Evolutionary conservation across 1,140 invertebrate genomes (phyloP).

Genomic region (Halesus radiatus): DNA sequence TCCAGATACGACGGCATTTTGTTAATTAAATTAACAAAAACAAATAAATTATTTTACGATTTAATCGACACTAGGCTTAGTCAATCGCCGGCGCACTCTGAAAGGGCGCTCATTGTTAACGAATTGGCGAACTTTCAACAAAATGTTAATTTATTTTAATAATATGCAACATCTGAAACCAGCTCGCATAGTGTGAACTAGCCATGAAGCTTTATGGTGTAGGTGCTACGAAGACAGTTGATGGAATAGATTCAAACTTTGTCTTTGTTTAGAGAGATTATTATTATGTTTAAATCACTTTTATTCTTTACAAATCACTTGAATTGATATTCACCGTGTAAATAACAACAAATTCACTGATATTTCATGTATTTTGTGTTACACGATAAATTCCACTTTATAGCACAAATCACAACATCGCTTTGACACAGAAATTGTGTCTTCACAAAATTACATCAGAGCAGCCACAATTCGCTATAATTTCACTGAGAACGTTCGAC

Average conservation of each 20-base stretch:
- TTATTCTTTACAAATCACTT: conserved; percentile 7
- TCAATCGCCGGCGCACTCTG: neutral
- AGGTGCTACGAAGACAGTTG: neutral
- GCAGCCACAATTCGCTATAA: neutral
- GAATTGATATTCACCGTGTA: conserved; percentile 13
- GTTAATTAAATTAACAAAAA: conserved; percentile 9
- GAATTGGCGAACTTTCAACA: conserved; percentile 15
- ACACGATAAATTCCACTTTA: neutral
- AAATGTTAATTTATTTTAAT: neutral
- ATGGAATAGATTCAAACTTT: neutral
- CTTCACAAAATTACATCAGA: conserved; percentile 45
- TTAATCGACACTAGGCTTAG: neutral
- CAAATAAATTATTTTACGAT: neutral
- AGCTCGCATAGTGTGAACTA: too few relatives aligned
- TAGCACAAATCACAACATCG: conserved; percentile 12
- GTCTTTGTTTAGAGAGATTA: neutral
- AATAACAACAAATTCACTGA: conserved; percentile 29
- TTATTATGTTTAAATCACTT: neutral
- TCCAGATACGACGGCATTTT: conserved; percentile 32
- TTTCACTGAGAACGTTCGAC: conserved; percentile 6
- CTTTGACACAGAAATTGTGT: conserved; percentile 29
- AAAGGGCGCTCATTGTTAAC: neutral
- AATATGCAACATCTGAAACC: too few relatives aligned
- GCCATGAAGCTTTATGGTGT: too few relatives aligned
- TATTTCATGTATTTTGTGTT: conserved; percentile 4